phyloP scores from a whole-genome alignment of 1,140 invertebrate genomes.

The Bactericera cockerelli region DNA sequence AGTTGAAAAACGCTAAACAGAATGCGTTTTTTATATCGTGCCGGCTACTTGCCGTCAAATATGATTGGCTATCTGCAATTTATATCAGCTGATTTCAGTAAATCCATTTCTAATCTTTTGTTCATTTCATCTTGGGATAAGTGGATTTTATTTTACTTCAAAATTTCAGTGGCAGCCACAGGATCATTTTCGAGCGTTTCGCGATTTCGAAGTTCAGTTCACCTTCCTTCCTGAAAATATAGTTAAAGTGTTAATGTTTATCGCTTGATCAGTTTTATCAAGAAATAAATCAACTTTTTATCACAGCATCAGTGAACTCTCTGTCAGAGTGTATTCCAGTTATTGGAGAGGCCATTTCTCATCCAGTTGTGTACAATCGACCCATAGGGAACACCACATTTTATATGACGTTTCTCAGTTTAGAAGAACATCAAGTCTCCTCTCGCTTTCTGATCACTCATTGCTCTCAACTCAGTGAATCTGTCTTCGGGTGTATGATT shows the following conservation, averaged over 20 bases:
- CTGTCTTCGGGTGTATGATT: constrained; percentile 26
- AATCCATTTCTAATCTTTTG: too few species aligned
- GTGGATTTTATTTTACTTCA: too few species aligned
- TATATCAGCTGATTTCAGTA: too few species aligned
- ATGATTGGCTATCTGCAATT: too few species aligned
- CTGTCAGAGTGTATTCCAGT: neutral
- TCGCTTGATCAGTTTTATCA: constrained; percentile 7
- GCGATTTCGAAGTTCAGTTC: too few species aligned
- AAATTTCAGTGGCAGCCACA: too few species aligned
- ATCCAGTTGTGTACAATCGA: constrained; percentile 8
- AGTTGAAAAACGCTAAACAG: too few species aligned
- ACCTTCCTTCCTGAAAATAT: too few species aligned
- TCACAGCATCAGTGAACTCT: neutral
- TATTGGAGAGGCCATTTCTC: neutral
- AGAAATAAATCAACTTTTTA: neutral
- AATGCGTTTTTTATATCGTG: too few species aligned
- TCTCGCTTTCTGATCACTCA: neutral
- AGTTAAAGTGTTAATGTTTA: neutral
- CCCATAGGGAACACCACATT: constrained; percentile 9
- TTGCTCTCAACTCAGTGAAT: constrained; percentile 22
- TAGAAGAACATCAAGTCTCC: constrained; percentile 24
- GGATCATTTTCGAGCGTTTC: too few species aligned
- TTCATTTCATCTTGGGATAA: too few species aligned
- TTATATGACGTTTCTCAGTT: constrained; percentile 22
- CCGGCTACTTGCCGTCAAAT: too few species aligned